These are phyloP conservation scores for Leptonema lineaticorne DNA, from an alignment of 1,140 invertebrate genomes.

Conservation along the genomic window DNA sequence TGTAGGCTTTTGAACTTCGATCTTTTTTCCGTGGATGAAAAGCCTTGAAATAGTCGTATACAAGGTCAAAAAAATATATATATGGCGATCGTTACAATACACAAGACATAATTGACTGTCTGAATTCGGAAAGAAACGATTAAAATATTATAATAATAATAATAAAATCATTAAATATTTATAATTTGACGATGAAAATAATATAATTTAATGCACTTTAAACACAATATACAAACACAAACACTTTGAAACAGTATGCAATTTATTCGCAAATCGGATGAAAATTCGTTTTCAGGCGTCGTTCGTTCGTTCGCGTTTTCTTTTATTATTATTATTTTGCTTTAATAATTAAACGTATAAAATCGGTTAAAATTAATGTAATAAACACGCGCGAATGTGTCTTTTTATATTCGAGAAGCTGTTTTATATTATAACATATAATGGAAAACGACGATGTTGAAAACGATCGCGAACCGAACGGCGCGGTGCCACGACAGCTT, in stretches of 20 bases:
- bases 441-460: neutral
- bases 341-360: too few species aligned
- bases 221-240: neutral
- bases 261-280: neutral
- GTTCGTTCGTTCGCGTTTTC: neutral
- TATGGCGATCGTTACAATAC: neutral
- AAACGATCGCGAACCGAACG: slow-evolving; percentile 20
- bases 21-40: slow-evolving; percentile 13
- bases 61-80: neutral
- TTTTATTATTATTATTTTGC: too few species aligned
- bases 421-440: neutral
- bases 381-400: neutral
- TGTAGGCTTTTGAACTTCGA: neutral
- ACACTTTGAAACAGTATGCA: neutral
- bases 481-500: slow-evolving; percentile 35
- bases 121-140: neutral
- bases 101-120: neutral
- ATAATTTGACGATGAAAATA: neutral
- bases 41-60: neutral
- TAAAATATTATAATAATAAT: too few species aligned
- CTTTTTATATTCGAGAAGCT: neutral
- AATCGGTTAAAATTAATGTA: too few species aligned
- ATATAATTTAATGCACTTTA: too few species aligned
- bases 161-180: too few species aligned
- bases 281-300: neutral